phyloP scores from a whole-genome alignment of 2,113 vertebrate species.

The Ursus arctos region DNA sequence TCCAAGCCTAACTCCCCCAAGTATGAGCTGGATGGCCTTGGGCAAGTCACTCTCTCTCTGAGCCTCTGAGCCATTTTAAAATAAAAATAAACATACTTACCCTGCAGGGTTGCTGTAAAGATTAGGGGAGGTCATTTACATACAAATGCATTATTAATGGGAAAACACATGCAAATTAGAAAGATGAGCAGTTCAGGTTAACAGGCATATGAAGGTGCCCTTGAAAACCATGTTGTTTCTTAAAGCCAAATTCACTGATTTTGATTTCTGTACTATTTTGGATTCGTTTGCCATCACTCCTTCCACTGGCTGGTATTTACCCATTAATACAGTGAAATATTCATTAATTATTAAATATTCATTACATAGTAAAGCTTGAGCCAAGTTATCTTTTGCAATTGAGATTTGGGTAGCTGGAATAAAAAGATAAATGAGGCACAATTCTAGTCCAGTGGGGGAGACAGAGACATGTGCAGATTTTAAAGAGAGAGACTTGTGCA shows the following conservation, averaged over 20 bases:
- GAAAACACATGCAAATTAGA: neutral
- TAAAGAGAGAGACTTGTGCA: neutral
- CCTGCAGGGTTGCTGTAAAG: neutral
- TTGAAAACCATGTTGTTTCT: neutral
- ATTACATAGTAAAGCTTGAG: neutral
- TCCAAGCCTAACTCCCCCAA: neutral
- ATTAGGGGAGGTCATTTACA: neutral
- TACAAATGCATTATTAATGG: neutral
- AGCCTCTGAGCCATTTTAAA: neutral
- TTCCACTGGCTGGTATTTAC: constrained; percentile 24
- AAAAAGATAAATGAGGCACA: neutral
- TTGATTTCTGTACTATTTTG: constrained; percentile 14
- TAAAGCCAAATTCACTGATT: neutral
- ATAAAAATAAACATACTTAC: constrained; percentile 21
- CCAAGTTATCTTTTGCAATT: neutral
- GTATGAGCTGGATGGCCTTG: neutral
- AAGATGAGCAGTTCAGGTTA: neutral
- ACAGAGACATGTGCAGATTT: neutral
- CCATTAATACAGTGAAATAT: constrained; percentile 34
- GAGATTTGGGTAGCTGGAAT: constrained; percentile 29
- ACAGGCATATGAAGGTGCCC: neutral
- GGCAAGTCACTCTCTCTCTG: neutral
- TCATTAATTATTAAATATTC: constrained; percentile 54
- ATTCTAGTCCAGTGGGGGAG: neutral
- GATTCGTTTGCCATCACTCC: neutral